Base-by-base conservation (phyloP, 1,140 invertebrate species). In the Meloidogyne exigua region DNA sequence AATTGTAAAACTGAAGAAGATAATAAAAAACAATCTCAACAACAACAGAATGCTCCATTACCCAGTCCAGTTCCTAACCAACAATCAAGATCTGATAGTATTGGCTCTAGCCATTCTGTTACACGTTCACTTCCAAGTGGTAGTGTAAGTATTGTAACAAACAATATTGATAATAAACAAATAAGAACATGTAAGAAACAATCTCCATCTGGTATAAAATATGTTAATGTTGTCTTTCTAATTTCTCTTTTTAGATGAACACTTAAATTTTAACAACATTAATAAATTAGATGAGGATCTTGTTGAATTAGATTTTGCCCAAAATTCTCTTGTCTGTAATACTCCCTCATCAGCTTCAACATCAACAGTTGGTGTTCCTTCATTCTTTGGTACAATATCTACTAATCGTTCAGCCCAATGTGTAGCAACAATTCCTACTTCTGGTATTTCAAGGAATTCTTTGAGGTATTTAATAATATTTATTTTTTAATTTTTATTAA, bases 281-380 rank as follows among this genome's bases (percentile, higher is more conserved):
- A 25, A 74, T 26, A 15, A 18, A 21, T 71, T 28, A 13, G 42
- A 42, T 76, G 74, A 78, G 21, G 76, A 78, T 25, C 72, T 78
- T 42, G 57, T 78, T 12, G 76, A 78, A 63, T 28, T 78, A 25
- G 71, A 78, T 39, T 78, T 78, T 73, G 42, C 49, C 49, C 18
- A 25, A 71, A 71, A 71, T 18, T 25, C 69, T 5, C 10, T 10
- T 39, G 5, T 57, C 10, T 28, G 32, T 25, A 4, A 23, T 18
- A 32, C 72, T 1, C 42, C 36, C n/a, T 18, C 49, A 21, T 28
- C 28, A 32, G 25, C 49, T 25, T 32, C 23, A 26, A 77, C 63
- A 4, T 49, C 67, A 10, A 72, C 63, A 12, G 23, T 39, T 49
- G 44, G 44, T 7, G 42, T 18, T 39, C 65, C 66, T n/a, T 28